phyloP scores from a whole-genome alignment of 1,140 invertebrate genomes.

The Lamellibrachia luymesi region DNA sequence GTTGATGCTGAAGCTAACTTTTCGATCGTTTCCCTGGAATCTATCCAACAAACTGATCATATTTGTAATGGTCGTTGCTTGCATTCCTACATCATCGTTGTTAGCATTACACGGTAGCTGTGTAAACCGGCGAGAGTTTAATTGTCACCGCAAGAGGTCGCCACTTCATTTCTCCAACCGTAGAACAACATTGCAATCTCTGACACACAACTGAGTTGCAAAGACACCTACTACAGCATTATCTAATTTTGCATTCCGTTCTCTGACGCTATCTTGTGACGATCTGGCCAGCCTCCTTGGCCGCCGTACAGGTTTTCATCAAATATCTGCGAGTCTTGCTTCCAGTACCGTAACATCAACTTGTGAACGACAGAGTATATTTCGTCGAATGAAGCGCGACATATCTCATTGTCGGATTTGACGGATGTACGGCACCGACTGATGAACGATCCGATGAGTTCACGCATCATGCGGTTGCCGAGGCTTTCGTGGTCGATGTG shows the following conservation, averaged over 20 bases:
- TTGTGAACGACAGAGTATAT: not conserved
- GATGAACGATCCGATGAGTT: not conserved
- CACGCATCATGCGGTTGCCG: not conserved
- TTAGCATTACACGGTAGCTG: too few relatives aligned
- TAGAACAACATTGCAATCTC: not conserved
- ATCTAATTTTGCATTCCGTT: too few relatives aligned
- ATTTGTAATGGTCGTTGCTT: too few relatives aligned
- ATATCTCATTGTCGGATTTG: not conserved
- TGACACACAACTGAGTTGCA: too few relatives aligned
- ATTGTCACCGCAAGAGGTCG: not conserved
- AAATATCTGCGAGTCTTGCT: not conserved
- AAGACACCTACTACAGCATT: too few relatives aligned
- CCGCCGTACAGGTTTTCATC: constrained; percentile 44
- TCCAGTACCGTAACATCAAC: not conserved
- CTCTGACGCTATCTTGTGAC: not conserved
- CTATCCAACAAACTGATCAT: too few relatives aligned
- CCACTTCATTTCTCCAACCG: not conserved
- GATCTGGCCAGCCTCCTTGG: constrained; percentile 37
- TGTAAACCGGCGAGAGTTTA: too few relatives aligned
- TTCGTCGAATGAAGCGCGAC: not conserved
- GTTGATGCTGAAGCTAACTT: too few relatives aligned
- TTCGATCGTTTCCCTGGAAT: too few relatives aligned
- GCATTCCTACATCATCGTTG: too few relatives aligned
- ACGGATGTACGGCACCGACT: not conserved
- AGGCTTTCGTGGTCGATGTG: constrained; percentile 28